Base-by-base conservation (phyloP, 2,113 vertebrate species). In the Equus przewalskii region DNA sequence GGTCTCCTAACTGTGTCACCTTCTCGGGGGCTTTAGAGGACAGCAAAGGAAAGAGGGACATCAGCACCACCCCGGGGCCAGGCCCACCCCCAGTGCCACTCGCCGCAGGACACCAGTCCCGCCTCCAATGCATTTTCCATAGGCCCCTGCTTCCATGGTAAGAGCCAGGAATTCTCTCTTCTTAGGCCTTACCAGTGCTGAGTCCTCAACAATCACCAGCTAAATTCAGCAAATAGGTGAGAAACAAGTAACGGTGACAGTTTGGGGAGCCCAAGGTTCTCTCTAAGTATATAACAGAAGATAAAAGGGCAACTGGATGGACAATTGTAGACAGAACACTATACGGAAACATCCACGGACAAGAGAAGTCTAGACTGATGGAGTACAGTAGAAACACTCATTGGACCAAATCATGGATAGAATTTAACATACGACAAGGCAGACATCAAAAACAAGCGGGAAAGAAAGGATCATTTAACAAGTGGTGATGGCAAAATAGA, bases 311-410 rank as follows among this genome's bases (percentile, higher is more conserved):
- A 6, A 15, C 0, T n/a, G 6, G 46, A 18, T 5, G 26, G n/a
- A 36, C 54, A 41, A 18, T 3, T 41, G 67, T 1, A 7, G 22
- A 49, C 28, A 14, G 88, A 36, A 5, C 21, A 3, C 6, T 1
- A 36, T 12, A 12, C 0, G 62, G 49, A 90, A 70, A 28, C 2
- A 22, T 24, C 62, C 36, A 0, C 0, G 7, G 1, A 24, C 11
- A 33, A 36, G 1, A 46, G 81, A 46, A 73, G 36, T 24, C 58
- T 3, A 78, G 89, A 46, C 2, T 2, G 78, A 72, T 1, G 1
- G n/a, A 60, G 19, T 0, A 58, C 58, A 56, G 18, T 0, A 54
- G 51, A 33, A 75, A 18, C 8, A 22, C 56, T 49, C 22, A 4
- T 1, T 30, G 22, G 14, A 22, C n/a, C 46, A 41, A 67, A 69